Conservation (phyloP, 2,888 invertebrate species). For the Drosophila mettleri region DNA sequence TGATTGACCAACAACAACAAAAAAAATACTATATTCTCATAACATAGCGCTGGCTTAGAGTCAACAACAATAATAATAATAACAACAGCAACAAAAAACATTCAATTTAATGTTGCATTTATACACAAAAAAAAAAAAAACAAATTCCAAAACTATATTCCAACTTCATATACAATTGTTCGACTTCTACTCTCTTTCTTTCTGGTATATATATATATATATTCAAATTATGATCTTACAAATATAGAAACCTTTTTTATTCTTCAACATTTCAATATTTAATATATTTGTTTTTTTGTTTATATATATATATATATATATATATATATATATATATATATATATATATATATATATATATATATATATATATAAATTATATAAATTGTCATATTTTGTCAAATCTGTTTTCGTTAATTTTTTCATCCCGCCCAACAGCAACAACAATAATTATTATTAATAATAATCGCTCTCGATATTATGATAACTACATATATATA, state of each 20-base stretch:
- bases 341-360: neutral
- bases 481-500: constrained; percentile 14
- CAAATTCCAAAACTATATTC: constrained; percentile 22
- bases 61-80: constrained; percentile 9
- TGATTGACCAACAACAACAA: constrained; percentile 19
- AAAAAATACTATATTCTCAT: constrained; percentile 32
- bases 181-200: constrained; percentile 1
- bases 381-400: constrained; percentile 5
- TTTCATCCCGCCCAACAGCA: constrained; percentile 1
- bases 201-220: constrained; percentile 20
- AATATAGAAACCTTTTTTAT: too few species aligned
- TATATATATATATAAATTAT: neutral
- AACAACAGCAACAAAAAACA: constrained; percentile 17
- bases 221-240: too few species aligned
- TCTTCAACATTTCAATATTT: too few species aligned
- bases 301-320: neutral
- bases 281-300: neutral
- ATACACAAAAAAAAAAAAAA: constrained; percentile 11
- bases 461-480: constrained; percentile 31
- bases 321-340: constrained; percentile 1
- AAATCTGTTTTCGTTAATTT: neutral
- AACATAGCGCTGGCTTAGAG: constrained; percentile 39
- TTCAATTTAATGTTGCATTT: constrained; percentile 51
- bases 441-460: constrained; percentile 19
- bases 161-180: constrained; percentile 28